A percentile compares a stretch with the other conserved stretches of the same genome.
Evolutionary conservation across 2,888 invertebrate genomes (phyloP).

Genomic region (Chironomus riparius): DNA sequence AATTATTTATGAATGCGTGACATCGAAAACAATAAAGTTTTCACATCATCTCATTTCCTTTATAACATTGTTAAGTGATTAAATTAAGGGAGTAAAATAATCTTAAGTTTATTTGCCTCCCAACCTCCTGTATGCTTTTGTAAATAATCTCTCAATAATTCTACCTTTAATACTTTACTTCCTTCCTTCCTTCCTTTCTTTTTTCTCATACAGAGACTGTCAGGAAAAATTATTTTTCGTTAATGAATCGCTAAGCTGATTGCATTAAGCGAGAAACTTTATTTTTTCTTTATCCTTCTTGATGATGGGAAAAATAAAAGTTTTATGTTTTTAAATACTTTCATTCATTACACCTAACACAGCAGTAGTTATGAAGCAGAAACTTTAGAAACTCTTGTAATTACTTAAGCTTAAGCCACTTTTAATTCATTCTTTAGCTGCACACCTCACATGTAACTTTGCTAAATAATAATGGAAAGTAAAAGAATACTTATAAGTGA

Average conservation of each 20-base stretch:
- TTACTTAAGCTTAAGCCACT: too few relatives aligned
- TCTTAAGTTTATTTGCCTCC: background rate
- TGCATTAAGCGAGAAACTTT: background rate
- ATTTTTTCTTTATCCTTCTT: background rate
- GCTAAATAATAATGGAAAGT: too few relatives aligned
- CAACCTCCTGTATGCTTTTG: background rate
- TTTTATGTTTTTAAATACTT: too few relatives aligned
- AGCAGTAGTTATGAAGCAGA: too few relatives aligned
- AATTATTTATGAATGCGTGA: background rate
- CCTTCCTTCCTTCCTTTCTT: background rate
- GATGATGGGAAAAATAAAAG: too few relatives aligned
- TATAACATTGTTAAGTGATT: background rate
- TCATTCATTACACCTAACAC: too few relatives aligned
- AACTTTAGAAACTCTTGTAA: too few relatives aligned
- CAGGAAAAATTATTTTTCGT: background rate
- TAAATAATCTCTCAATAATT: background rate
- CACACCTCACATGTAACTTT: too few relatives aligned
- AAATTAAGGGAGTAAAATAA: background rate
- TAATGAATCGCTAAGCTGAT: constrained; percentile 5
- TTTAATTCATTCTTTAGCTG: too few relatives aligned
- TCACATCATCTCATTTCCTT: background rate
- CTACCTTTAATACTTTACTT: too few relatives aligned
- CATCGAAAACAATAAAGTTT: background rate
- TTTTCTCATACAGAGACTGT: background rate
- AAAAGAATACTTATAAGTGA: too few relatives aligned